Evolutionary conservation across 2,113 vertebrate species (phyloP).

Genomic region (Cyanistes caeruleus): DNA sequence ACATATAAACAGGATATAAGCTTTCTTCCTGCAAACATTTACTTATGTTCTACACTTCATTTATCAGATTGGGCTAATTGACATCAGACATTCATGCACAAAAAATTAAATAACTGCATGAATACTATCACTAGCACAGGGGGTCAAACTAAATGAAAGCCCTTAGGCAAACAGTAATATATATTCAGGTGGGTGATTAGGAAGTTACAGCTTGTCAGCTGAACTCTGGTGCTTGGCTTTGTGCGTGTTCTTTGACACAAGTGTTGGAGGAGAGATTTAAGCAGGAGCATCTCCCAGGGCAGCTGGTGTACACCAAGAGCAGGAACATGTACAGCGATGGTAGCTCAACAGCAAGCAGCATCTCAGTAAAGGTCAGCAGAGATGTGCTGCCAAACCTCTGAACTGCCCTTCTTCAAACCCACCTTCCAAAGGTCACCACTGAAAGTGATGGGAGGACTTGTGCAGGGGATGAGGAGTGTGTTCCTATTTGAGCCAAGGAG

Average conservation of each 20-base stretch:
- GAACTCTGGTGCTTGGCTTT: neutral
- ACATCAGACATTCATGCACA: neutral
- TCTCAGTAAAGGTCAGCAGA: neutral
- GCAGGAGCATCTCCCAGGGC: accelerated
- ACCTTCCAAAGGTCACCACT: neutral
- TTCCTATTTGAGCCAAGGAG: neutral
- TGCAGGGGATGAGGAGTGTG: neutral
- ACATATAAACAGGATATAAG: neutral
- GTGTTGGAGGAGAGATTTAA: neutral
- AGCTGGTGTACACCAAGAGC: accelerated
- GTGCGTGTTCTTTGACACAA: accelerated
- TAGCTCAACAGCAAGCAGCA: neutral
- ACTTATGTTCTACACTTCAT: neutral
- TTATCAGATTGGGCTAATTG: neutral
- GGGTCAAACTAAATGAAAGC: neutral
- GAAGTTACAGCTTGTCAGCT: neutral
- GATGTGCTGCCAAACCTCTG: neutral
- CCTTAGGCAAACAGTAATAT: neutral
- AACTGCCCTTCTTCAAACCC: neutral
- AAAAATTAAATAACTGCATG: neutral
- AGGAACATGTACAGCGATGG: neutral
- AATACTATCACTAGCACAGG: neutral
- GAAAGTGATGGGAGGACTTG: neutral
- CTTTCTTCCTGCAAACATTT: neutral
- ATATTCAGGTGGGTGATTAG: neutral